Evolutionary conservation across 2,888 invertebrate genomes (phyloP), one percentile per base, ranked within the genome.

Genomic region (Metacarcinus magister): DNA sequence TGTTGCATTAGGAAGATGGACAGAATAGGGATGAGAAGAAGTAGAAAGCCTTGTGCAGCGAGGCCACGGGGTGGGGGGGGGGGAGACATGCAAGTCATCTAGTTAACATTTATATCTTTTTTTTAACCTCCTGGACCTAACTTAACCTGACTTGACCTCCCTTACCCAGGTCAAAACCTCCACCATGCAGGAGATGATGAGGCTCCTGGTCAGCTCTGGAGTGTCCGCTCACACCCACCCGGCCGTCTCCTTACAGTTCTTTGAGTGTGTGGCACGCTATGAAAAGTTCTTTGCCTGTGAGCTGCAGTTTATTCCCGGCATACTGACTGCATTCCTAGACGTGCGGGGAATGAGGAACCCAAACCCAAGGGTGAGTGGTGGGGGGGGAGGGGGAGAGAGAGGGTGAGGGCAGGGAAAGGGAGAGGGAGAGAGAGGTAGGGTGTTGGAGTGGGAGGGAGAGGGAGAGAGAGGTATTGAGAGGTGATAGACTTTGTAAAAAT

Each of bases 221-320:
- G 98, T 98, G 13, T 97, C 98, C 96, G 97, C 97, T 43, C 97
- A 98, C 97, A 97, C 97, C 23, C 98, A 98, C 97, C 97, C 97
- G 92, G 97, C 97, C 16, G 98, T 98, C 0, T 97, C 97, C 89
- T 97, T 98, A 43, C 98, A 98, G 97, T 98, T 97, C 97, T 98
- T 98, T 97, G 98, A 98, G 97, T 97, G 97, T 75, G 97, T 98
- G 39, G 97, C 97, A n/a, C 97, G 98, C 48, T 98, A 98, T 97
- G 98, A 98, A 96, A 98, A 98, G 97, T 98, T 98, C 97, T 98
- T 98, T 97, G 97, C 97, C 28, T 97, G 97, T 75, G 98, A 98
- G 97, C 93, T 96, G 16, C 95, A 96, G 19, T 96, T 95, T 92
- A 96, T 97, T 60, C 97, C 98, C 5, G 97, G 98, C 92, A 97